These are phyloP conservation scores for Quadroppia sp. DNA, from an alignment of 2,888 invertebrate genomes.

Conservation along the genomic window DNA sequence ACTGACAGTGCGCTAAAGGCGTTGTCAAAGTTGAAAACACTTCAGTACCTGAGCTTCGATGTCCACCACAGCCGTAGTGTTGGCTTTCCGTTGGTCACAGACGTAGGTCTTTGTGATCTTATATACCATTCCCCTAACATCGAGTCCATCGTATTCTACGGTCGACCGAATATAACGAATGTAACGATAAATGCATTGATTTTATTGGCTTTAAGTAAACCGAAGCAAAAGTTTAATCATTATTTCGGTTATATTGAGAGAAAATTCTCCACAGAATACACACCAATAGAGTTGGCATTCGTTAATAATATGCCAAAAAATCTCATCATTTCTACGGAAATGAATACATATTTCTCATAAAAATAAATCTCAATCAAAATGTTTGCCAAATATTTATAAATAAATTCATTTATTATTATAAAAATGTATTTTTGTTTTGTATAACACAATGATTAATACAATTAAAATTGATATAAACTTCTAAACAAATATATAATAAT, in stretches of 20 bases:
- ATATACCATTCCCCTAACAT: conserved; percentile 23
- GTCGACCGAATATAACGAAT: conserved; percentile 11
- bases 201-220: conserved; percentile 27
- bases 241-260: conserved; percentile 16
- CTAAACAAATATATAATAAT: not conserved
- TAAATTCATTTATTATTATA: too few species aligned
- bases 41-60: conserved; percentile 6
- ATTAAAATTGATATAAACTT: too few species aligned
- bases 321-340: conserved; percentile 15
- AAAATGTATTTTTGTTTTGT: too few species aligned
- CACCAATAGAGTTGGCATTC: conserved; percentile 24
- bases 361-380: not conserved
- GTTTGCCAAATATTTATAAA: not conserved
- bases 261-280: conserved; percentile 13
- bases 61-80: conserved; percentile 11
- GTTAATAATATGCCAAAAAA: conserved; percentile 11
- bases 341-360: conserved; percentile 15
- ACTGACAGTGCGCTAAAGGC: conserved; percentile 15
- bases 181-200: conserved; percentile 13
- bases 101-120: conserved; percentile 1
- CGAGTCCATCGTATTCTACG: conserved; percentile 4
- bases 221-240: not conserved
- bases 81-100: conserved; percentile 15
- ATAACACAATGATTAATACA: too few species aligned
- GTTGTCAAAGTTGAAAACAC: not conserved